Evolutionary conservation across 2,797 vertebrate species (phyloP).

Genomic region (Pseudochirops cupreus): DNA sequence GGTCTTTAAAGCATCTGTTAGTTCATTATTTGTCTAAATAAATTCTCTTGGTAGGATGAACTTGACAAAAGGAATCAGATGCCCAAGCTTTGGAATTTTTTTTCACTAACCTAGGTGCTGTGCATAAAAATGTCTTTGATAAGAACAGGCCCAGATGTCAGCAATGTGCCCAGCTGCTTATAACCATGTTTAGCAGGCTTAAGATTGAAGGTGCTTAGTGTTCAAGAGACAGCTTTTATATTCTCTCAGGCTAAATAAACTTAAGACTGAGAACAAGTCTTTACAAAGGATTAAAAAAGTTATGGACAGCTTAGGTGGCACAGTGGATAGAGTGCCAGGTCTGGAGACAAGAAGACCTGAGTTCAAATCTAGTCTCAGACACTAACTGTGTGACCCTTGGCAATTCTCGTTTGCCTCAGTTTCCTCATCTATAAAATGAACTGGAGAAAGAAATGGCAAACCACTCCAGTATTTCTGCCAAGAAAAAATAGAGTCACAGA

Average conservation of each 20-base stretch:
- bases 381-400: not conserved
- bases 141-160: not conserved
- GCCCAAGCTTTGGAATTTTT: not conserved
- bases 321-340: not conserved
- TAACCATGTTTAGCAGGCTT: not conserved
- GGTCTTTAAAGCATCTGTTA: not conserved
- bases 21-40: not conserved
- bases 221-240: not conserved
- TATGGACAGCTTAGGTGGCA: not conserved
- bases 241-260: conserved; percentile 1
- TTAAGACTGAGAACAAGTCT: conserved; percentile 23
- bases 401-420: not conserved
- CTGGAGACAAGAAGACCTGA: not conserved
- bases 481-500: not conserved
- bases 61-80: conserved; percentile 34
- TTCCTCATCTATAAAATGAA: not conserved
- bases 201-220: not conserved
- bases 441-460: not conserved
- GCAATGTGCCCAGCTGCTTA: not conserved
- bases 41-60: conserved; percentile 28
- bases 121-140: conserved; percentile 1
- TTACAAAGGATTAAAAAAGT: conserved; percentile 16
- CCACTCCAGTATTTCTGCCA: not conserved
- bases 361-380: not conserved
- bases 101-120: not conserved